phyloP scores from a whole-genome alignment of 1,140 invertebrate genomes.

The Hypothenemus hampei region DNA sequence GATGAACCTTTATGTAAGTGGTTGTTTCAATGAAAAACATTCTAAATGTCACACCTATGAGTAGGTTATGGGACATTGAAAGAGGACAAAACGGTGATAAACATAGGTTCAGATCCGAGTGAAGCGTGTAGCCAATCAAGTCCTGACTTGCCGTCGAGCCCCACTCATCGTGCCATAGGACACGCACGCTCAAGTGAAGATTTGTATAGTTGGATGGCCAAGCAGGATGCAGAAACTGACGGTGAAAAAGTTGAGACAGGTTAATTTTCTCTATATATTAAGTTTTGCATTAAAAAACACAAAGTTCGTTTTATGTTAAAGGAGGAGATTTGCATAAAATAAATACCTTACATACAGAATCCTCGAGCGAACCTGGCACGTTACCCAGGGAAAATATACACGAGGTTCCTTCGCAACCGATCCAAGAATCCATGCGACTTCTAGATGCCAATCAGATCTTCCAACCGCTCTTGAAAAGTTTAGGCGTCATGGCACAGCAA shows the following conservation, averaged over 20 bases:
- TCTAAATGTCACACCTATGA: no score
- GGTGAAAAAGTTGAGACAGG: slow-evolving; percentile 29
- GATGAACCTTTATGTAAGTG: slow-evolving; percentile 39
- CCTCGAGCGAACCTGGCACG: slow-evolving; percentile 44
- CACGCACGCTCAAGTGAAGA: slow-evolving; percentile 64
- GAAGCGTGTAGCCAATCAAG: slow-evolving; percentile 46
- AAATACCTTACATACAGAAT: slow-evolving; percentile 55
- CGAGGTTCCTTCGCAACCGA: slow-evolving; percentile 60
- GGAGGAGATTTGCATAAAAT: slow-evolving; percentile 54
- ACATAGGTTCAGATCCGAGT: slow-evolving; percentile 57
- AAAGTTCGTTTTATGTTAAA: slow-evolving; percentile 10
- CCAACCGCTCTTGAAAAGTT: slow-evolving; percentile 74
- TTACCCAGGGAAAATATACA: slow-evolving; percentile 45
- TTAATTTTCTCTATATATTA: slow-evolving; percentile 6
- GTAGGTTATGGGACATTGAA: slow-evolving; percentile 69
- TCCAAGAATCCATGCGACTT: slow-evolving; percentile 76
- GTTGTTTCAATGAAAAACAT: not conserved
- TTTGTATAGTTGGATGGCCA: slow-evolving; percentile 93
- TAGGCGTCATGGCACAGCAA: slow-evolving; percentile 84
- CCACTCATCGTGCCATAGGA: slow-evolving; percentile 46
- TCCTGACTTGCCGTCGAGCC: slow-evolving; percentile 45
- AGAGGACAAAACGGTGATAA: slow-evolving; percentile 56
- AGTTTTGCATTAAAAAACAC: not conserved
- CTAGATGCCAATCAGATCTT: slow-evolving; percentile 91
- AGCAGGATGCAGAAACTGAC: slow-evolving; percentile 62